These are phyloP conservation scores for Oxyura jamaicensis DNA, from an alignment of 2,113 vertebrate species.

Conservation along the genomic window DNA sequence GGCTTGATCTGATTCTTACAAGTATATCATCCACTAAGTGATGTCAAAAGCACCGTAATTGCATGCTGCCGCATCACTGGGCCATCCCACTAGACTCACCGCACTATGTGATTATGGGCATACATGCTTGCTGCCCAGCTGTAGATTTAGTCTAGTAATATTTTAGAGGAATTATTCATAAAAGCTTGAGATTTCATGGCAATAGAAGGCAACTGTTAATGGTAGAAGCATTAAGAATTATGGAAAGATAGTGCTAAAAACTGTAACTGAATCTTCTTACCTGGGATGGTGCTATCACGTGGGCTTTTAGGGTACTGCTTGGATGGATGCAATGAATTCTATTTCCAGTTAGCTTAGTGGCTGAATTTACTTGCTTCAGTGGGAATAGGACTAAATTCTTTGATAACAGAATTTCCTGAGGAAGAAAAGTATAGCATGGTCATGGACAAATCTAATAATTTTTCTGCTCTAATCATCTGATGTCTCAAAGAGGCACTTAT, in stretches of 20 bases:
- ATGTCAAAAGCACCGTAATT: not conserved
- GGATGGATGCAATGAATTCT: slow-evolving; percentile 18
- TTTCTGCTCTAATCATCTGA: slow-evolving; percentile 67
- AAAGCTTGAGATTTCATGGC: not conserved
- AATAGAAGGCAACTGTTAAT: not conserved
- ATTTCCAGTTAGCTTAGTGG: not conserved
- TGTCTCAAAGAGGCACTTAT: slow-evolving; percentile 42
- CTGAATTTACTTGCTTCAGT: slow-evolving; percentile 45
- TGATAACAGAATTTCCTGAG: slow-evolving; percentile 63
- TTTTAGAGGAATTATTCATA: not conserved
- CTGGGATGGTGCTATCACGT: not conserved
- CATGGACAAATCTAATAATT: slow-evolving; percentile 68
- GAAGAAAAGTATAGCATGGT: slow-evolving; percentile 40
- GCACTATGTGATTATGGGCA: rapidly evolving
- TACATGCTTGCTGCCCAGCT: not conserved
- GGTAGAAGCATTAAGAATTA: not conserved
- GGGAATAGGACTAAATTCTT: slow-evolving; percentile 51
- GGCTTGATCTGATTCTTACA: not conserved
- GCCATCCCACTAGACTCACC: not conserved
- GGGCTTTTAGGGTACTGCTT: not conserved
- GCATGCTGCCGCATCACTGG: not conserved
- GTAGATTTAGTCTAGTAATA: not conserved
- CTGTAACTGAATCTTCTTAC: not conserved
- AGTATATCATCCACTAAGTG: not conserved
- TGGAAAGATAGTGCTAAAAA: not conserved